Conservation (phyloP, 2,888 invertebrate species). For the Drosophila suboccidentalis region DNA sequence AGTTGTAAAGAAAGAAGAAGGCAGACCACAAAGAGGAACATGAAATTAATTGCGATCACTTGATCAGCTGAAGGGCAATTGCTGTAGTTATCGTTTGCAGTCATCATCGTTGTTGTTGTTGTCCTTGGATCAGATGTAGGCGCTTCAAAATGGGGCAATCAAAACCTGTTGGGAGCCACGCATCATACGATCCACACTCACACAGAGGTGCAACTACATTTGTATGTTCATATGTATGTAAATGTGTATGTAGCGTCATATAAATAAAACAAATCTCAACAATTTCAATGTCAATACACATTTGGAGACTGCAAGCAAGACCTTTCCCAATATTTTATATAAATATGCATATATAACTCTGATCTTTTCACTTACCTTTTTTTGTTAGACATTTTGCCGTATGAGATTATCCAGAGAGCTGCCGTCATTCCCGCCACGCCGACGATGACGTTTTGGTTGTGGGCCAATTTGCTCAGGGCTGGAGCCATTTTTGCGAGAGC, state of each 20-base stretch:
- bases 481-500: conserved; percentile 88
- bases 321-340: conserved; percentile 55
- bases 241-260: conserved; percentile 18
- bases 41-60: conserved; percentile 28
- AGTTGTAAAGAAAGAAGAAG: conserved; percentile 5
- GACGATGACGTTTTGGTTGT: conserved; percentile 87
- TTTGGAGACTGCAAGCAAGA: conserved; percentile 52
- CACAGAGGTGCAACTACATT: not conserved
- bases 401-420: conserved; percentile 87
- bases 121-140: conserved; percentile 43
- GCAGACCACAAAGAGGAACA: conserved; percentile 22
- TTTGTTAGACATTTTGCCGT: conserved; percentile 87
- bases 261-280: conserved; percentile 31
- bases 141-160: conserved; percentile 42
- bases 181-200: conserved; percentile 56
- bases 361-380: conserved; percentile 82
- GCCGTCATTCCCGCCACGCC: conserved; percentile 89
- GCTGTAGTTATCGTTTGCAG: conserved; percentile 4
- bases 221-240: not conserved
- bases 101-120: conserved; percentile 15
- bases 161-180: conserved; percentile 43
- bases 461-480: conserved; percentile 91
- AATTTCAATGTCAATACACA: conserved; percentile 67
- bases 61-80: conserved; percentile 47
- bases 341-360: not conserved